Percentiles rank a stretch among this genome's conserved stretches.
These are phyloP conservation scores for Cryptomyrus ogoouensis DNA, from an alignment of 2,113 vertebrate genomes.

Conservation along the genomic window DNA sequence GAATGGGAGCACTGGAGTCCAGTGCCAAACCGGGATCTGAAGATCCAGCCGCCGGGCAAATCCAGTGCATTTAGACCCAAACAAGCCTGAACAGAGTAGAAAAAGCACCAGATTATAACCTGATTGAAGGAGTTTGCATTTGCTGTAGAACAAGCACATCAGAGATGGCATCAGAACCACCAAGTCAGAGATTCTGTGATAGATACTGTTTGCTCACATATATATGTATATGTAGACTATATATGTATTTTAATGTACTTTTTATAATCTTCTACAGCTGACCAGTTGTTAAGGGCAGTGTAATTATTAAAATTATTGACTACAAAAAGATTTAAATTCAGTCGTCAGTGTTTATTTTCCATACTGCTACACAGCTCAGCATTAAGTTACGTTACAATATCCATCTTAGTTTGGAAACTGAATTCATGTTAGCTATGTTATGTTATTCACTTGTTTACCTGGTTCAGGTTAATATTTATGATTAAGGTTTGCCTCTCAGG, in stretches of 20 bases:
- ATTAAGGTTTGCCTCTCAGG: background rate
- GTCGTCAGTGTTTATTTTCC: background rate
- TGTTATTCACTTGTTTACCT: background rate
- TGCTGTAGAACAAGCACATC: background rate
- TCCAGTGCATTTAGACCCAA: background rate
- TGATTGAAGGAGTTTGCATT: background rate
- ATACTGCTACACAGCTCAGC: background rate
- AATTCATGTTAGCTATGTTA: background rate
- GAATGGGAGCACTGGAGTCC: background rate
- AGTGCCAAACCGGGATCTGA: background rate
- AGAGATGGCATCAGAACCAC: background rate
- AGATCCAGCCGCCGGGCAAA: background rate
- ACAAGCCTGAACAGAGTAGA: background rate
- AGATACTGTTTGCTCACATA: background rate
- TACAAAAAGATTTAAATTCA: background rate
- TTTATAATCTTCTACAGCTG: background rate
- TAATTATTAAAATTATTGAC: background rate
- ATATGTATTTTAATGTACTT: background rate
- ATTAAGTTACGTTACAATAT: background rate
- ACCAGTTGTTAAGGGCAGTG: background rate
- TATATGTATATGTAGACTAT: background rate
- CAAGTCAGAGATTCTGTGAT: background rate
- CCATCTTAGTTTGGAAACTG: background rate
- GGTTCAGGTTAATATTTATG: background rate
- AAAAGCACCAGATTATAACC: background rate